Base-by-base conservation (phyloP, 2,888 invertebrate species). In the Drosophila colorata region DNA sequence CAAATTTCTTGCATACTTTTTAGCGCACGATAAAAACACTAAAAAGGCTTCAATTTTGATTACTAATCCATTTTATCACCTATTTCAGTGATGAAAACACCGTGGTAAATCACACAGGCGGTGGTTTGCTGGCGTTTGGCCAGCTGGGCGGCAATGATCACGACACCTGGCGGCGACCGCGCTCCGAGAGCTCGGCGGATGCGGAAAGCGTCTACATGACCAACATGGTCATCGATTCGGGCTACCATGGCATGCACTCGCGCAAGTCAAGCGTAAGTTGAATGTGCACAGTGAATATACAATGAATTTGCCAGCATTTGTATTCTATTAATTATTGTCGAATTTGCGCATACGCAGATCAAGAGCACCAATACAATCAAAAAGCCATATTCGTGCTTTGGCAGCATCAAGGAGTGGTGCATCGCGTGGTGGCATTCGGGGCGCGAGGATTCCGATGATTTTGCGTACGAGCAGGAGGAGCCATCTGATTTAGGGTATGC, bases 401-500 rank as follows among this genome's bases (percentile, higher is more conserved):
- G 91, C 75, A 91, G 94, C 16, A 92, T 96, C 57, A 93, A 95
- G 70, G 95, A 95, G 74, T 97, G 97, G 97, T 97, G 97, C 91
- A 94, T 96, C 60, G 97, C 97, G 90, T 97, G 97, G 97, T 97
- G 97, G 97, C 96, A 97, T 92, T 97, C 97, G 13, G 97, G 97
- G 0, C 94, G 96, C 37, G 97, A 97, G 70, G 97, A 97, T 87
- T 94, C 95, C 71, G 96, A 96, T 83, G 96, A 96, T 73, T 96
- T 95, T 80, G 96, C 87, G 52, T 92, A 92, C 57, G 96, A 95
- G 33, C 94, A 95, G 71, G 97, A 97, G 90, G 95, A 95, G 90
- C 94, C 95, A 73, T 95, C 97, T 88, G 95, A 96, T 92, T 95
- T 94, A 80, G 96, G 95, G 71, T 96, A 95, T 92, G 95, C 88